Evolutionary conservation across 2,797 vertebrate genomes (phyloP).

Genomic region (Syngnathus rostellatus): DNA sequence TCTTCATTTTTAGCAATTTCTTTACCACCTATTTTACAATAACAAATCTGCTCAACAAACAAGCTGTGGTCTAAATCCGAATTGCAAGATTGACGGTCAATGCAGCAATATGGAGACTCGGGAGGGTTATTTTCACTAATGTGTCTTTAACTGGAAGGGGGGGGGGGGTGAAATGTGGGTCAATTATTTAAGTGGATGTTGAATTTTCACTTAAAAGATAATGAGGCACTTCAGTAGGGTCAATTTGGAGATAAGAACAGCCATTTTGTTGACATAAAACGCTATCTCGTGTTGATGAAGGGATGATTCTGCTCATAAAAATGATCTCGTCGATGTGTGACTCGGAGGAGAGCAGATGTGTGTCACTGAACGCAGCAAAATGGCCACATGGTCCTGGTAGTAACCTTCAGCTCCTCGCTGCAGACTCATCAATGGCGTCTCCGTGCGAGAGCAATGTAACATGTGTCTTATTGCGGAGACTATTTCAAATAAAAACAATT

Average conservation of each 20-base stretch:
- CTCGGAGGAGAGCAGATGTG: not conserved
- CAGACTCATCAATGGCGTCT: not conserved
- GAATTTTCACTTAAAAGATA: not conserved
- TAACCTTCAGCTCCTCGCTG: conserved; percentile 55
- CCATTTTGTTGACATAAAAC: not conserved
- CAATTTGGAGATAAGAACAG: not conserved
- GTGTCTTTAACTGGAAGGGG: not conserved
- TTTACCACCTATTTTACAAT: not conserved
- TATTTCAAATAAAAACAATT: not conserved
- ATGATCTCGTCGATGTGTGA: not conserved
- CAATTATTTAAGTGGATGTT: not conserved
- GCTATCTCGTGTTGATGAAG: not conserved
- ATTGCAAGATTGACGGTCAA: not conserved
- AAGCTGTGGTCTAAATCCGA: not conserved
- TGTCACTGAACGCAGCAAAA: conserved; percentile 55
- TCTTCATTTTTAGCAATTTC: not conserved
- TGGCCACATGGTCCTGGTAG: conserved; percentile 61
- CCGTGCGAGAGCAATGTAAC: not conserved
- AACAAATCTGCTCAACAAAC: not conserved
- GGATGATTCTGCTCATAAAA: not conserved
- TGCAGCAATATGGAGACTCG: not conserved
- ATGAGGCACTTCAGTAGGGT: not conserved
- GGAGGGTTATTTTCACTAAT: not conserved
- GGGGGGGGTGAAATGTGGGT: not conserved
- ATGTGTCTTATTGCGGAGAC: not conserved